A percentile compares a stretch with the other conserved stretches of the same genome.
These are phyloP conservation scores for Ischnura elegans DNA, from an alignment of 2,888 invertebrate species.

Conservation along the genomic window DNA sequence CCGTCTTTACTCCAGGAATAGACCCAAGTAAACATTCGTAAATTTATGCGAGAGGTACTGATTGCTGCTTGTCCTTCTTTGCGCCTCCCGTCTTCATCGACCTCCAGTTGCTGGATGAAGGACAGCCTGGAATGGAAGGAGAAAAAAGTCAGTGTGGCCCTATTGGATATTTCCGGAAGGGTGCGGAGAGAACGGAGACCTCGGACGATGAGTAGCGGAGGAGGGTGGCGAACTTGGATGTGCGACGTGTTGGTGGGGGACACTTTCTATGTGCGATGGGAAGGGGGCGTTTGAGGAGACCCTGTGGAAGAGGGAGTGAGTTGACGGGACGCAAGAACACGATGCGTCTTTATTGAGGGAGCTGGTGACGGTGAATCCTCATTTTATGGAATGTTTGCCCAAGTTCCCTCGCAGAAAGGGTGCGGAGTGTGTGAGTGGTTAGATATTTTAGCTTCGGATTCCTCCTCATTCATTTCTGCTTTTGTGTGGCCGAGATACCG, in stretches of 20 bases:
- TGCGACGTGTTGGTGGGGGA: not conserved
- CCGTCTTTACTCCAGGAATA: not conserved
- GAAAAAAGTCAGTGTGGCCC: not conserved
- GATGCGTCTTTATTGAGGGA: conserved; percentile 48
- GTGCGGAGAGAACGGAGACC: not conserved
- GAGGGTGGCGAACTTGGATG: too few relatives aligned
- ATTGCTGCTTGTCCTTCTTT: conserved; percentile 2
- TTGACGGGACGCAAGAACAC: not conserved
- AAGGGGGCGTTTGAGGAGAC: not conserved
- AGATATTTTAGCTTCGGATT: not conserved
- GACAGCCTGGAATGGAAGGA: not conserved
- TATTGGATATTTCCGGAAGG: not conserved
- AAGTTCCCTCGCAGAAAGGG: not conserved
- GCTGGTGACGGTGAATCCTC: not conserved
- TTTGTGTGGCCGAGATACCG: not conserved
- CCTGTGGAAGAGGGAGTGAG: not conserved
- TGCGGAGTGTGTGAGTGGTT: not conserved
- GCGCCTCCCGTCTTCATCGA: not conserved
- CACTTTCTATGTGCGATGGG: not conserved
- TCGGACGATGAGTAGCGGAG: not conserved
- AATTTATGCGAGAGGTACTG: conserved; percentile 45
- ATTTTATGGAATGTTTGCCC: conserved; percentile 22
- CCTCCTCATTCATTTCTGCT: not conserved
- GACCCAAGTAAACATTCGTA: not conserved
- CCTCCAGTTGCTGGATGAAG: not conserved